Conservation (phyloP, 2,888 invertebrate genomes). For the Hedychridium roseum region DNA sequence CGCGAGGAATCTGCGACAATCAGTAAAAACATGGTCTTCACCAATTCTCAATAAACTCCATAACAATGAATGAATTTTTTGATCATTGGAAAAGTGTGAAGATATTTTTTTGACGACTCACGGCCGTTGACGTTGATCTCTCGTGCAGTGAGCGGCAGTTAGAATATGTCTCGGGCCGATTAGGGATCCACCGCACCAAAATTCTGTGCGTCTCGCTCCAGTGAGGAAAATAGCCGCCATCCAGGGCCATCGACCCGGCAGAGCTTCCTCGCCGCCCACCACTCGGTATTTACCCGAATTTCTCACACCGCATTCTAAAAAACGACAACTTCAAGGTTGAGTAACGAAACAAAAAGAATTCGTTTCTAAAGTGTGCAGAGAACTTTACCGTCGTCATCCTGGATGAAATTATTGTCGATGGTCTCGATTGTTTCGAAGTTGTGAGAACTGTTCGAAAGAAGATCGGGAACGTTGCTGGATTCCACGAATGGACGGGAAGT, state of each 20-base stretch:
- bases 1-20: constrained; percentile 79
- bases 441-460: constrained; percentile 31
- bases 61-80: neutral
- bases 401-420: constrained; percentile 58
- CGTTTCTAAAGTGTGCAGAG: neutral
- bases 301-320: constrained; percentile 80
- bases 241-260: constrained; percentile 94
- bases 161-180: constrained; percentile 82
- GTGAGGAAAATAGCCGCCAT: constrained; percentile 94
- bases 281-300: constrained; percentile 87
- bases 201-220: constrained; percentile 83
- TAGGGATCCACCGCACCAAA: constrained; percentile 93
- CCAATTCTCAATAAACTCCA: neutral
- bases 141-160: constrained; percentile 93
- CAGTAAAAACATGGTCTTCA: no score
- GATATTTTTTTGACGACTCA: constrained; percentile 65
- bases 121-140: constrained; percentile 89
- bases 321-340: neutral
- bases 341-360: neutral
- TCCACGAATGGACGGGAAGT: constrained; percentile 23
- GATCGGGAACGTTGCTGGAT: constrained; percentile 28
- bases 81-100: neutral
- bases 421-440: constrained; percentile 41
- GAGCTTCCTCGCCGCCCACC: constrained; percentile 87
- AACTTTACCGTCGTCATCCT: constrained; percentile 58